Base-by-base conservation (phyloP, 1,140 invertebrate species). In the Druon quercuslanigerum region DNA sequence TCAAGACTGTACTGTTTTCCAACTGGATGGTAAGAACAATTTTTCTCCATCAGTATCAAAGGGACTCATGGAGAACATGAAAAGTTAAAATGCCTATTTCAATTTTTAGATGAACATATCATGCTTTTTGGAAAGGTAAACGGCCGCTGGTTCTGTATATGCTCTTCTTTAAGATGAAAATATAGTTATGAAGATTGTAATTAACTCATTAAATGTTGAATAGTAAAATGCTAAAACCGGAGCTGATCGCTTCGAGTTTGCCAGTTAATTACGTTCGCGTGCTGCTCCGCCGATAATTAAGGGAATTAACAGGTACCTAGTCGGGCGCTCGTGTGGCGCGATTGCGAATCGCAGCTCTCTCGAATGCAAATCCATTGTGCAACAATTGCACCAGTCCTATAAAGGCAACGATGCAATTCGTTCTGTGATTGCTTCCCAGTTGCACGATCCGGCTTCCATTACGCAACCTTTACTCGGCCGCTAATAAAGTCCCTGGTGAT, bases 351-450 rank as follows among this genome's bases (percentile, higher is more conserved):
- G 60, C 60, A 66, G 52, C 54, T 77, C 77, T 60, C 79, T 71
- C 72, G 71, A 77, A 86, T 85, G 85, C 80, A 87, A 87, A 87
- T 87, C 77, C 60, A 86, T 86, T 85, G 86, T 83, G 82, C 84
- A 82, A 83, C 79, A n/a, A 75, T 33, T 79, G 79, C 83, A 75
- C 81, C 81, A 73, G 74, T 17, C 71, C 70, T 46, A 66, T 72
- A 51, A 51, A 71, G 46, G 51, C 70, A 78, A 79, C 77, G 79
- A 80, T 85, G 83, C 83, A 86, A 85, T 86, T 86, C 78, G 84
- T 85, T 85, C 78, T 81, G 76, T 82, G 76, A 77, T 83, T 77
- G 83, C 83, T 79, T 81, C n/a, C 70, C 83, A 78, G 77, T 85
- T 84, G 60, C 78, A 72, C 82, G 84, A 84, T 50, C 33, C 25